Percentiles rank a stretch among this genome's conserved stretches.
Evolutionary conservation across 2,113 vertebrate species (phyloP).

Genomic region (Podarcis muralis): DNA sequence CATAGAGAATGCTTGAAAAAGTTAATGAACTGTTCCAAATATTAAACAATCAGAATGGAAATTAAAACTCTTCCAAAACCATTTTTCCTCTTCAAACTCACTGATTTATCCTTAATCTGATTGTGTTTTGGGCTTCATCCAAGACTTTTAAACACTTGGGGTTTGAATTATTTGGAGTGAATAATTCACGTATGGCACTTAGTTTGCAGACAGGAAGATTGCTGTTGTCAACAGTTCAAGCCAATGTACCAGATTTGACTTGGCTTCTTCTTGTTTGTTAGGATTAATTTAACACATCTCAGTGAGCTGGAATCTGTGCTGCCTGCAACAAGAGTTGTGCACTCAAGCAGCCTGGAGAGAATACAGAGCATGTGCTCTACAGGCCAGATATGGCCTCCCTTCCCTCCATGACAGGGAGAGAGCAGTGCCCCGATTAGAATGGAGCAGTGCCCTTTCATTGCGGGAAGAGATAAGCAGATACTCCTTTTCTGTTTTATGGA

Average conservation of each 20-base stretch:
- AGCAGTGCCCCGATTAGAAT: no score
- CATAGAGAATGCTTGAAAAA: background rate
- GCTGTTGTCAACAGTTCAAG: conserved; percentile 10
- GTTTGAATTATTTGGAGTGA: conserved; percentile 31
- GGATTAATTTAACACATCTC: background rate
- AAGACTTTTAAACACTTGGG: conserved; percentile 19
- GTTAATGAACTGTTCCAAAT: conserved; percentile 4
- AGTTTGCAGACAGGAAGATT: conserved; percentile 12
- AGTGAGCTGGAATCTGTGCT: conserved; percentile 4
- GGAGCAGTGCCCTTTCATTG: background rate
- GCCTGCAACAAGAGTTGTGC: background rate
- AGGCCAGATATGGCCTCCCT: no score
- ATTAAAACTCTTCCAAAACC: conserved; percentile 11
- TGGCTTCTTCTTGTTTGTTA: background rate
- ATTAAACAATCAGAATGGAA: conserved; percentile 1
- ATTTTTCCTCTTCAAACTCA: conserved; percentile 3
- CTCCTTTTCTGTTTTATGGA: background rate
- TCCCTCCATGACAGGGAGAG: no score
- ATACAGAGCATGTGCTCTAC: background rate
- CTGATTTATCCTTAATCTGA: conserved; percentile 13
- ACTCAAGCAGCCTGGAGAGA: background rate
- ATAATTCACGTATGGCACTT: conserved; percentile 23
- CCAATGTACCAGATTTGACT: background rate
- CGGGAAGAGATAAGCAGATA: background rate
- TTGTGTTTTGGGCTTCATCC: conserved; percentile 11